Conservation (phyloP, 2,888 invertebrate genomes). For the Apoderus coryli region DNA sequence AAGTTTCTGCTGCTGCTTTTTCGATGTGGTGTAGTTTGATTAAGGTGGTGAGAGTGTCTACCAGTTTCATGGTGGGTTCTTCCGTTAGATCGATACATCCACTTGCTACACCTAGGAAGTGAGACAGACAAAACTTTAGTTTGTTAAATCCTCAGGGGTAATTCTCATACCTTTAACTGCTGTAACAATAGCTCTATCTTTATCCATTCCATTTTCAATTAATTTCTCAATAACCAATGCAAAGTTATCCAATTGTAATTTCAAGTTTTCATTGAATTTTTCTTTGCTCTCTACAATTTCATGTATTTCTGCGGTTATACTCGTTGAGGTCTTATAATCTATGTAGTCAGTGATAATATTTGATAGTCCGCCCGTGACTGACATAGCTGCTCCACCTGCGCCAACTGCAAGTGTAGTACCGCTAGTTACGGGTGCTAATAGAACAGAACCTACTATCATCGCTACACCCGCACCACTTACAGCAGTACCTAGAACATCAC, state of each 20-base stretch:
- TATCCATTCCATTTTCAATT: slow-evolving; percentile 16
- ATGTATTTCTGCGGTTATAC: slow-evolving; percentile 19
- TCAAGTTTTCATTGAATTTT: slow-evolving; percentile 18
- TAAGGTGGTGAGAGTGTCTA: slow-evolving; percentile 16
- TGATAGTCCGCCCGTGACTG: slow-evolving; percentile 18
- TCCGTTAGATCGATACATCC: slow-evolving; percentile 19
- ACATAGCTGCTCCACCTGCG: slow-evolving; percentile 21
- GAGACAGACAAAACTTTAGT: neutral
- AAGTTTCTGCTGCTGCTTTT: slow-evolving; percentile 16
- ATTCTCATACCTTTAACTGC: slow-evolving; percentile 19
- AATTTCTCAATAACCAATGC: slow-evolving; percentile 17
- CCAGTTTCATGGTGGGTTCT: slow-evolving; percentile 18
- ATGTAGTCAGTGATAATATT: slow-evolving; percentile 19
- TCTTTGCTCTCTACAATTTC: slow-evolving; percentile 16
- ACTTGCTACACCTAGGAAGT: slow-evolving; percentile 16
- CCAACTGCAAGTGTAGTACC: slow-evolving; percentile 17
- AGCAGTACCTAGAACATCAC: slow-evolving; percentile 16
- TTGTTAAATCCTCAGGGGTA: too few species aligned
- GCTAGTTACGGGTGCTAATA: slow-evolving; percentile 17
- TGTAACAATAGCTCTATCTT: slow-evolving; percentile 17
- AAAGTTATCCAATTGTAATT: slow-evolving; percentile 16
- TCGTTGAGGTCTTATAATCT: slow-evolving; percentile 18
- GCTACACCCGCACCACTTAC: slow-evolving; percentile 19
- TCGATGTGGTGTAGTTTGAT: slow-evolving; percentile 18
- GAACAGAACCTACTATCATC: slow-evolving; percentile 17